Base-by-base conservation (phyloP, 2,888 invertebrate genomes). In the Sphaerophoria rueppellii region DNA sequence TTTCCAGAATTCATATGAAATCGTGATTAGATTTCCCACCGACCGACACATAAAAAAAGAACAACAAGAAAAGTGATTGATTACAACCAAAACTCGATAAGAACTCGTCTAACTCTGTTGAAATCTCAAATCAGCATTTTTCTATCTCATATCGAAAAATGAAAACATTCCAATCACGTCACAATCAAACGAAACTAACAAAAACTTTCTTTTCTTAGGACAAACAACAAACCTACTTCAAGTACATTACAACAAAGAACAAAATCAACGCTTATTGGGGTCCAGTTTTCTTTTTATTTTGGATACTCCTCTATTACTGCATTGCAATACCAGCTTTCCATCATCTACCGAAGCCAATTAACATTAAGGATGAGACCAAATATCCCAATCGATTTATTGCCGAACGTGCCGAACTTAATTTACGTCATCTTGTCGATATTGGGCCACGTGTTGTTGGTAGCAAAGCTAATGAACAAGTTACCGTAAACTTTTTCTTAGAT, bases 401-500 rank as follows among this genome's bases (percentile, higher is more conserved):
- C 32, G 95, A 95, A 90, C 92, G 95, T 86, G 96, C 96, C 0
- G 93, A 94, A 88, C 90, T 93, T 86, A 93, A 95, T 90, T 91
- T 96, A 34, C 91, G 93, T 35, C 92, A 93, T 69, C 90, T 96
- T 35, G 94, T 95, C 0, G 92, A 92, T 14, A 90, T 95, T 60
- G 96, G 96, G 0, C 95, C 95, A 0, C 92, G 95, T 87, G 94
- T 95, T 4, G 93, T 94, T 48, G 96, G 96, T 37, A 95, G 96
- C 88, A 92, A 93, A 55, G 95, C 94, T 87, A 96, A 96, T 91
- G 96, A 96, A 91, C 92, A 94, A 16, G 89, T 92, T 0, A 93
- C 94, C 2, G 93, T 94, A 0, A 91, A 93, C 83, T 93, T 93
- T 91, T 90, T 89, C 76, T 89, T 83, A 50, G 77, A 87, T 24